phyloP scores from a whole-genome alignment of 30 jellyfish, hydroid and myxozoan species.

The Chrysaora quinquecirrha region DNA sequence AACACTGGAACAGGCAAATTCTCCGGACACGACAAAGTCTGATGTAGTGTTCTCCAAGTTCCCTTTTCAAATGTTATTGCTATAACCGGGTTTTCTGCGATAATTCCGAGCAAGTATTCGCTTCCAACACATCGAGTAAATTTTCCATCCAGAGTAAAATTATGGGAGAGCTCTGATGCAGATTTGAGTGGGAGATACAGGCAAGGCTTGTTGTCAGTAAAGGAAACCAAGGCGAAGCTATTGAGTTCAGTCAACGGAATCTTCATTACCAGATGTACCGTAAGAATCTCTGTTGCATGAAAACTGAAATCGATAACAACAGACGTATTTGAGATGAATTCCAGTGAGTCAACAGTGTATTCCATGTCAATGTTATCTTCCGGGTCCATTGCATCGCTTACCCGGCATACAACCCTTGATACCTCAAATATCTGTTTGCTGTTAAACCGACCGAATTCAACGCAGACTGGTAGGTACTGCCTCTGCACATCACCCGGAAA shows the following conservation, averaged over 20 bases:
- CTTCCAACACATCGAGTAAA: not conserved
- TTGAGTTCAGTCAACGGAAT: slow-evolving; percentile 40
- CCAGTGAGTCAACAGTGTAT: not conserved
- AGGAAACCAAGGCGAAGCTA: slow-evolving; percentile 12
- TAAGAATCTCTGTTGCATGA: not conserved
- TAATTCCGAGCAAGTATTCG: not conserved
- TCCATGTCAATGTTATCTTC: not conserved
- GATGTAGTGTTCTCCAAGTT: slow-evolving; percentile 7
- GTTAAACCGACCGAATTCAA: not conserved
- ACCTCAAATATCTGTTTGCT: not conserved
- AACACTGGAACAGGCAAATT: slow-evolving; percentile 45
- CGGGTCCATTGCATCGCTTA: not conserved
- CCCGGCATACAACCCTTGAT: not conserved
- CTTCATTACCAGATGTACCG: not conserved
- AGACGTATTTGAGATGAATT: not conserved
- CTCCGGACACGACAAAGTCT: slow-evolving; percentile 29
- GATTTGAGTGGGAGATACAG: slow-evolving; percentile 11
- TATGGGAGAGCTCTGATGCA: not conserved
- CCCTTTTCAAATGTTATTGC: slow-evolving; percentile 22
- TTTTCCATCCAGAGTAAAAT: not conserved
- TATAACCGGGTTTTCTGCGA: slow-evolving; percentile 43
- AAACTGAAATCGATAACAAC: not conserved
- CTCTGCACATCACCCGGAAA: not conserved
- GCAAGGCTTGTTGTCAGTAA: not conserved
- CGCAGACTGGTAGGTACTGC: not conserved